phyloP scores from a whole-genome alignment of 2,888 invertebrate species.

The Apamea epomidion region DNA sequence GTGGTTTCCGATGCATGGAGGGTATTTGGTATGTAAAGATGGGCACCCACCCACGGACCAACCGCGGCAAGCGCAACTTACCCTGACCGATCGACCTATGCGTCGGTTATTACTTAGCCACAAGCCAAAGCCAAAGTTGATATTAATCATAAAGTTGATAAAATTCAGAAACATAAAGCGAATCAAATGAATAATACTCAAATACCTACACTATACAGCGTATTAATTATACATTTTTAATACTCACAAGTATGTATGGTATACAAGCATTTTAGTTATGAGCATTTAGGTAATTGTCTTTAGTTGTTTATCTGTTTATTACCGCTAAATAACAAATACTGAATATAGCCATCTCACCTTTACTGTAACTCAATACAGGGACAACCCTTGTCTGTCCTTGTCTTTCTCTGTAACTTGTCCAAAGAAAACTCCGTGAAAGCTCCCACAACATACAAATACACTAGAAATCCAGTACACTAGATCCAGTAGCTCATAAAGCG shows the following conservation, averaged over 20 bases:
- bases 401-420: background rate
- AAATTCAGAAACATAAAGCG: background rate
- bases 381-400: background rate
- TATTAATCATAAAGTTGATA: background rate
- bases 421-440: background rate
- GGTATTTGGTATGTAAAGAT: background rate
- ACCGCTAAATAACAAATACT: background rate
- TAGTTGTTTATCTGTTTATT: background rate
- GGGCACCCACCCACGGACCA: background rate
- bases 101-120: no score
- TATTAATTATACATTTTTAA: background rate
- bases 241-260: background rate
- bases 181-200: background rate
- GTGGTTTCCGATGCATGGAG: no score
- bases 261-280: background rate
- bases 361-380: background rate
- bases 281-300: background rate
- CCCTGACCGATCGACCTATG: no score
- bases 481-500: conserved; percentile 65
- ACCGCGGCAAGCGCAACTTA: no score
- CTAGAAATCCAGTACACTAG: conserved; percentile 40
- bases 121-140: background rate
- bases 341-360: background rate
- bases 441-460: conserved; percentile 27
- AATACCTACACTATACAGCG: background rate